Evolutionary conservation across 2,797 vertebrate species (phyloP).

Genomic region (Sebastes aleutianus): DNA sequence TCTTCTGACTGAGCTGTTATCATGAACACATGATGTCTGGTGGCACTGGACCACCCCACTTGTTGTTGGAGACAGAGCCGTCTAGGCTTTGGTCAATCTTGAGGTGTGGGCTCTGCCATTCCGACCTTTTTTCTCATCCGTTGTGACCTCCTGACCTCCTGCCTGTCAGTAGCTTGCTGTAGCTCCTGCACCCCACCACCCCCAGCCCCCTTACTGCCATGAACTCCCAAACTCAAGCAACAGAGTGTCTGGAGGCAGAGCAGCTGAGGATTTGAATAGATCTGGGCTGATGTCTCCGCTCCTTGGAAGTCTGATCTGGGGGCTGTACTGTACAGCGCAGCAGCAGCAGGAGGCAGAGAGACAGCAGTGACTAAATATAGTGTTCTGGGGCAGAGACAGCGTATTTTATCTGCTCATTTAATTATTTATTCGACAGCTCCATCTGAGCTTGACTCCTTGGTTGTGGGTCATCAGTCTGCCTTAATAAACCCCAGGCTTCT

Average conservation of each 20-base stretch:
- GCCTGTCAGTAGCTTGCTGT: constrained; percentile 23
- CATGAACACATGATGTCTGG: constrained; percentile 3
- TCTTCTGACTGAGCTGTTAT: constrained; percentile 3
- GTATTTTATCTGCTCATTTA: constrained; percentile 56
- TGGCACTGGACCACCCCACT: constrained; percentile 27
- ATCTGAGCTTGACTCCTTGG: constrained; percentile 41
- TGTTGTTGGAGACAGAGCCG: constrained; percentile 64
- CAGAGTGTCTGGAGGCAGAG: constrained; percentile 54
- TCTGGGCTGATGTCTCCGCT: constrained; percentile 49
- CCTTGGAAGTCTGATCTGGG: constrained; percentile 25
- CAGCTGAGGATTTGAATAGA: constrained; percentile 71
- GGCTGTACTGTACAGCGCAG: constrained; percentile 18
- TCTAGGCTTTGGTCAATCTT: constrained; percentile 47
- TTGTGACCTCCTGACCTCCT: constrained; percentile 52
- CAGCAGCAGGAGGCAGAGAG: constrained; percentile 43
- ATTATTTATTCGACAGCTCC: constrained; percentile 68
- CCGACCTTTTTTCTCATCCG: constrained; percentile 35
- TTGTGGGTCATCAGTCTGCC: constrained; percentile 36
- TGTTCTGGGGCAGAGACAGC: constrained; percentile 25
- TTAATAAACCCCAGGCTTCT: neutral
- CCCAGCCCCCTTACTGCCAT: neutral
- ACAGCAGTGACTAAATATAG: constrained; percentile 66
- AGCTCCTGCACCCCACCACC: neutral
- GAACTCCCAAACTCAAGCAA: constrained; percentile 25
- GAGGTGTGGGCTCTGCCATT: constrained; percentile 59